Evolutionary conservation across 1,140 invertebrate species (phyloP).

Genomic region (Habropoda laboriosa): DNA sequence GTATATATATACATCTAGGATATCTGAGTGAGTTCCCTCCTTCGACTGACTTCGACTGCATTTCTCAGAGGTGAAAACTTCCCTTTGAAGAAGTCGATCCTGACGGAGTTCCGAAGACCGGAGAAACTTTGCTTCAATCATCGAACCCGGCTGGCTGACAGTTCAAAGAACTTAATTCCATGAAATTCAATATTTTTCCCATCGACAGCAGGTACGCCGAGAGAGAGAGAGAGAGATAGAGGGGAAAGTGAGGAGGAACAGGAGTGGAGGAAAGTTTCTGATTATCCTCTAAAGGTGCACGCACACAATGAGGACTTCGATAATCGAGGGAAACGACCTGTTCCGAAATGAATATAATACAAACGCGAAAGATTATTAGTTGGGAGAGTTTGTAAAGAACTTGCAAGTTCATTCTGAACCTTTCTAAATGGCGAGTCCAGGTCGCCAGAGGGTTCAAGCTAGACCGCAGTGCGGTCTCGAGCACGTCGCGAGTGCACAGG

Average conservation of each 20-base stretch:
- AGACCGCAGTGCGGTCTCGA: background rate
- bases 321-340: background rate
- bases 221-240: too few species aligned
- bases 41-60: slow-evolving; percentile 10
- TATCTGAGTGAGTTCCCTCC: background rate
- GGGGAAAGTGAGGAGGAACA: too few species aligned
- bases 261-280: background rate
- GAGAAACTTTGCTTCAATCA: slow-evolving; percentile 14
- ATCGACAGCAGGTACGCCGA: too few species aligned
- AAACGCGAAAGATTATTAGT: too few species aligned
- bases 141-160: background rate
- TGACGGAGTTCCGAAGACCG: slow-evolving; percentile 1
- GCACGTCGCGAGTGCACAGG: background rate
- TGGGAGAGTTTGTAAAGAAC: too few species aligned
- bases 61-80: background rate
- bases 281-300: background rate
- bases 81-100: background rate
- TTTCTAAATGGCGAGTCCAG: background rate
- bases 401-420: background rate
- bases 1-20: too few species aligned
- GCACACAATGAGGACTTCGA: too few species aligned
- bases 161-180: slow-evolving; percentile 8
- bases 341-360: too few species aligned
- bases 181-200: slow-evolving; percentile 10
- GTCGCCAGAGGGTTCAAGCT: background rate